A percentile compares a stretch with the other conserved stretches of the same genome.
Conservation (phyloP, 2,888 invertebrate genomes). For the Lypha dubia region DNA sequence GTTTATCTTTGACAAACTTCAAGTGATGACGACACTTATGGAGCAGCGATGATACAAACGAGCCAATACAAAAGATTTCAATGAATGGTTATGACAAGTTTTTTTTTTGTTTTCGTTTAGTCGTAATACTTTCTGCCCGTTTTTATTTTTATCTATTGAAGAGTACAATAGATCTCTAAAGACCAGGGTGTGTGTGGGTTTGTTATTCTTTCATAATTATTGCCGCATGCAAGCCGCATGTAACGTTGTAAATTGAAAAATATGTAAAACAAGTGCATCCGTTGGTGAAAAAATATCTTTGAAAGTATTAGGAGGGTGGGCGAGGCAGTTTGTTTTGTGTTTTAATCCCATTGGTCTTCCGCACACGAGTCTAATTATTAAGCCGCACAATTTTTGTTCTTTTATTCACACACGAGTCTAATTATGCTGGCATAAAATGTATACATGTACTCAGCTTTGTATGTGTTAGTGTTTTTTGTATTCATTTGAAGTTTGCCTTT, state of each 20-base stretch:
- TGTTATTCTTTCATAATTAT: background rate
- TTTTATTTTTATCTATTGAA: slow-evolving; percentile 28
- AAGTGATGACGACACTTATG: slow-evolving; percentile 61
- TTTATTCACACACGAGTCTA: too few species aligned
- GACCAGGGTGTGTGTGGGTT: slow-evolving; percentile 45
- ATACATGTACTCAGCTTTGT: too few species aligned
- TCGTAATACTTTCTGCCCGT: background rate
- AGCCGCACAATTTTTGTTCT: too few species aligned
- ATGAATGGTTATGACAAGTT: slow-evolving; percentile 59
- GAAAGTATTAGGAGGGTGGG: slow-evolving; percentile 26
- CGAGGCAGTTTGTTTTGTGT: background rate
- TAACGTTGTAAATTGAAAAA: too few species aligned
- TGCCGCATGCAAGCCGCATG: too few species aligned
- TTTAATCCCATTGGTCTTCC: too few species aligned
- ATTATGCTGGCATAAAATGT: too few species aligned
- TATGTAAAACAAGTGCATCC: slow-evolving; percentile 49
- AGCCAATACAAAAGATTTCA: slow-evolving; percentile 13
- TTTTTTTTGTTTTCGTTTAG: slow-evolving; percentile 47
- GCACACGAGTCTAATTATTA: too few species aligned
- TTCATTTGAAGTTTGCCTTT: too few species aligned
- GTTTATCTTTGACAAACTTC: slow-evolving; percentile 41
- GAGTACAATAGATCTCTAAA: slow-evolving; percentile 33
- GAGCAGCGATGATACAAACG: slow-evolving; percentile 37
- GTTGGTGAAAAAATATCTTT: slow-evolving; percentile 5
- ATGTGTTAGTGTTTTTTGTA: too few species aligned